Evolutionary conservation across 2,888 invertebrate genomes (phyloP).

Genomic region (Apodemia zela): DNA sequence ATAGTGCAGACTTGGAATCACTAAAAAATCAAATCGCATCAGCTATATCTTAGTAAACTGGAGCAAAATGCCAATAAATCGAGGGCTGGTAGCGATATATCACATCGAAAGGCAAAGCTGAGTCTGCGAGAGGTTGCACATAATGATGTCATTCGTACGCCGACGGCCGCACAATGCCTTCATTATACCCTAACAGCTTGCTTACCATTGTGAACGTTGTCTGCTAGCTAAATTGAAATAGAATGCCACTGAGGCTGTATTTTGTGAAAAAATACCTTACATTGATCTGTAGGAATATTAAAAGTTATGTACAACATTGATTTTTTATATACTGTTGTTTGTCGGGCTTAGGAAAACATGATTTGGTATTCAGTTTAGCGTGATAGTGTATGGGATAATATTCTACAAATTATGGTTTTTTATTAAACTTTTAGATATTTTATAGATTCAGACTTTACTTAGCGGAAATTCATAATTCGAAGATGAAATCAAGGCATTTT

Average conservation of each 20-base stretch:
- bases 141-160: conserved; percentile 57
- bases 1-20: conserved; percentile 1
- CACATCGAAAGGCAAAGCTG: conserved; percentile 47
- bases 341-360: too few relatives aligned
- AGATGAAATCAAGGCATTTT: too few relatives aligned
- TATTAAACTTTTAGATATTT: too few relatives aligned
- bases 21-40: conserved; percentile 9
- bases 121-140: conserved; percentile 56
- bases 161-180: conserved; percentile 62
- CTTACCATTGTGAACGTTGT: conserved; percentile 60
- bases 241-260: conserved; percentile 35
- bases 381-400: too few relatives aligned
- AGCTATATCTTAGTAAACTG: conserved; percentile 23
- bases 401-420: too few relatives aligned
- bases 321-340: too few relatives aligned
- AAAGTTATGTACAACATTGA: too few relatives aligned
- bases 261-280: conserved; percentile 24
- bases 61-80: conserved; percentile 56
- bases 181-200: conserved; percentile 68
- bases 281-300: conserved; percentile 24
- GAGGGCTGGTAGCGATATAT: conserved; percentile 51
- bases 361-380: too few relatives aligned
- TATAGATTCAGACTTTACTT: too few relatives aligned
- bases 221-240: conserved; percentile 56
- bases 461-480: too few relatives aligned